Conservation (phyloP, 2,113 vertebrate species). For the Larimichthys polyactis region DNA sequence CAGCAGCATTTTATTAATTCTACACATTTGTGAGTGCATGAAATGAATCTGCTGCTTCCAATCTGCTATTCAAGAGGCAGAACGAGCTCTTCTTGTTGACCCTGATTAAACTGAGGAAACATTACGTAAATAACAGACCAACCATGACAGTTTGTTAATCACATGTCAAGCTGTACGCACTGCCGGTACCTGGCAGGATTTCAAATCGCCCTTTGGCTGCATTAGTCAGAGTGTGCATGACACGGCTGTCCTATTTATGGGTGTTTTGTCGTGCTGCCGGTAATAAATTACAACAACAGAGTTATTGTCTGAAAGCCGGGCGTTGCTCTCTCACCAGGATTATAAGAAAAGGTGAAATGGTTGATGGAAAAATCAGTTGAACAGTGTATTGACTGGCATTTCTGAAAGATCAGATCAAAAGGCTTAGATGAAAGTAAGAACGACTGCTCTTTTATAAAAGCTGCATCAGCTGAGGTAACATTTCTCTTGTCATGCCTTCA, state of each 20-base stretch:
- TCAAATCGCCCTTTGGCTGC: slow-evolving; percentile 36
- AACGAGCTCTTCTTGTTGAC: slow-evolving; percentile 47
- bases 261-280: slow-evolving; percentile 27
- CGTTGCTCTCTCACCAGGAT: slow-evolving; percentile 18
- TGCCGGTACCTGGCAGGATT: slow-evolving; percentile 41
- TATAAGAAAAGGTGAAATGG: slow-evolving; percentile 18
- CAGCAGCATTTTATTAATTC: neutral
- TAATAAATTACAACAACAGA: slow-evolving; percentile 14
- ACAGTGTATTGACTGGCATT: slow-evolving; percentile 21
- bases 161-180: slow-evolving; percentile 45
- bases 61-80: neutral
- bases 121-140: slow-evolving; percentile 32
- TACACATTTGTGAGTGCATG: neutral
- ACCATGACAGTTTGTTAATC: slow-evolving; percentile 50
- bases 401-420: slow-evolving; percentile 27
- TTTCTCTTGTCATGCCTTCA: neutral
- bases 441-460: neutral
- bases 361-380: slow-evolving; percentile 23
- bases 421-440: slow-evolving; percentile 5
- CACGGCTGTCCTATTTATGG: slow-evolving; percentile 48
- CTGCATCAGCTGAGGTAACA: neutral
- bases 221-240: slow-evolving; percentile 4
- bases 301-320: slow-evolving; percentile 44
- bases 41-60: slow-evolving; percentile 7
- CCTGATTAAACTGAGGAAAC: slow-evolving; percentile 25